phyloP scores from a whole-genome alignment of 2,797 vertebrate species.

The Sorex maritimensis region DNA sequence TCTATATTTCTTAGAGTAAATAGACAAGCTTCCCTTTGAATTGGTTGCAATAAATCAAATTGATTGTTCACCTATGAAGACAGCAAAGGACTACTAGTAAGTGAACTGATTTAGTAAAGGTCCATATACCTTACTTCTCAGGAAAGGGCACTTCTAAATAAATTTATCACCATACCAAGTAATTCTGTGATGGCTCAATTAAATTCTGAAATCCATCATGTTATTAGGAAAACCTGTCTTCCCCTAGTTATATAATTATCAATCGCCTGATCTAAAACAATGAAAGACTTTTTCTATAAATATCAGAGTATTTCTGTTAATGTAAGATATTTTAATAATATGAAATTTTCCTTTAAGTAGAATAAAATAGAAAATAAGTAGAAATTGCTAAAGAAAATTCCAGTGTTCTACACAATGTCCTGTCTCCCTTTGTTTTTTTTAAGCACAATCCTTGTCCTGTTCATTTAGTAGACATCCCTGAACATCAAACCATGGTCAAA shows the following conservation, averaged over 20 bases:
- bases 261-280: neutral
- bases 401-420: neutral
- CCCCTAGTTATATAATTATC: neutral
- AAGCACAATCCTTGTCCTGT: neutral
- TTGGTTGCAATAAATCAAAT: constrained; percentile 37
- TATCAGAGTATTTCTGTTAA: constrained; percentile 12
- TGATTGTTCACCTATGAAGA: constrained; percentile 9
- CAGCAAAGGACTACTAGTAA: neutral
- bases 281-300: neutral
- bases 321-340: constrained; percentile 53
- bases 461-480: neutral
- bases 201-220: constrained; percentile 9
- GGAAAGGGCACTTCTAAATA: constrained; percentile 43
- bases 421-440: neutral
- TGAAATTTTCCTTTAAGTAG: neutral
- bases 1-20: neutral
- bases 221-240: neutral
- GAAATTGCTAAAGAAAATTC: neutral
- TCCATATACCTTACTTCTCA: constrained; percentile 29
- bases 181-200: neutral
- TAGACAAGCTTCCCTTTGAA: constrained; percentile 50
- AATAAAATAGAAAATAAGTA: neutral
- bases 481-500: neutral
- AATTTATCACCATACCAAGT: constrained; percentile 17
- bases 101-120: constrained; percentile 53